Conservation (phyloP, 1,140 invertebrate genomes). For the Zaprionus taronus region DNA sequence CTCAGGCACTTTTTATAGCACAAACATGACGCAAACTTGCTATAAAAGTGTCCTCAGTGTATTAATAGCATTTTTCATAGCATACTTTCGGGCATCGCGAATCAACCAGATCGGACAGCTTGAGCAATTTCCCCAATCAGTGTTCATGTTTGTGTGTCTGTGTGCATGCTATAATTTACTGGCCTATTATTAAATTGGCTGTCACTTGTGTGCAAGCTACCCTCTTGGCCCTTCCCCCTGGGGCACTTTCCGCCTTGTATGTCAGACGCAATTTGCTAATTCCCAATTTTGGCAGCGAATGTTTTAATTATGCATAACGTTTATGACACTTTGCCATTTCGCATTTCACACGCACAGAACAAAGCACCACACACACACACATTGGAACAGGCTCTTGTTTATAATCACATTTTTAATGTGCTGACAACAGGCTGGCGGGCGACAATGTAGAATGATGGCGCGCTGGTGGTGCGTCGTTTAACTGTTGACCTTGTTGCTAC, state of each 20-base stretch:
- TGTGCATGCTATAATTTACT: neutral
- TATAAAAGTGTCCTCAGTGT: neutral
- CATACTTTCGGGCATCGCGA: conserved; percentile 15
- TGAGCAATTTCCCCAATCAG: neutral
- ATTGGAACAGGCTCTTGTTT: conserved; percentile 21
- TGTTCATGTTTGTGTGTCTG: too few species aligned
- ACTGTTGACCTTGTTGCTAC: conserved; percentile 59
- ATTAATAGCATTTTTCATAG: neutral
- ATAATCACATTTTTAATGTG: conserved; percentile 77
- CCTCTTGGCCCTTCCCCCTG: too few species aligned
- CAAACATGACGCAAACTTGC: neutral
- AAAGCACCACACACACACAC: conserved; percentile 28
- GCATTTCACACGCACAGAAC: conserved; percentile 37
- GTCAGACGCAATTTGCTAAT: conserved; percentile 55
- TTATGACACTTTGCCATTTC: conserved; percentile 66
- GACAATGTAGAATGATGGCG: conserved; percentile 33
- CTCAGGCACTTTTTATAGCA: neutral
- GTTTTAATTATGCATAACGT: conserved; percentile 72
- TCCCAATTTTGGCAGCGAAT: conserved; percentile 62
- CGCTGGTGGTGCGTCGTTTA: conserved; percentile 26
- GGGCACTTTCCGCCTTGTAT: conserved; percentile 4
- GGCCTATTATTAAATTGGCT: conserved; percentile 10
- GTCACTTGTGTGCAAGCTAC: neutral
- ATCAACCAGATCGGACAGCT: neutral
- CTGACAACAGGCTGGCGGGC: conserved; percentile 47